A percentile compares a stretch with the other conserved stretches of the same genome.
These are phyloP conservation scores for Druceiella hillmani DNA, from an alignment of 2,888 invertebrate genomes.

Conservation along the genomic window DNA sequence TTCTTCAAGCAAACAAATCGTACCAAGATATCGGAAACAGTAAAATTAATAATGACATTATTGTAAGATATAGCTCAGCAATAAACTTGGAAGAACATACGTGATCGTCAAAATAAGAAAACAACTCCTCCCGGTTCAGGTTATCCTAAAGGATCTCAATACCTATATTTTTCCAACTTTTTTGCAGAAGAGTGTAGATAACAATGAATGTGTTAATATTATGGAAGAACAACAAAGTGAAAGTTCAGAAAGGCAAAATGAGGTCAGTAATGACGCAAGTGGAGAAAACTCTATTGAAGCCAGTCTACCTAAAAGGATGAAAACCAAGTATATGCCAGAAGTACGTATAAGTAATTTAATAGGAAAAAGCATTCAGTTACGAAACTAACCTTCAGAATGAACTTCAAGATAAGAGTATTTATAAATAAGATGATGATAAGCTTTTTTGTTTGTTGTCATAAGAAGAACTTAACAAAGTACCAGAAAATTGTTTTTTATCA, in stretches of 20 bases:
- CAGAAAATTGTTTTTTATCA: slow-evolving; percentile 25
- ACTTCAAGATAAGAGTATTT: slow-evolving; percentile 23
- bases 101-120: slow-evolving; percentile 24
- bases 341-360: slow-evolving; percentile 24
- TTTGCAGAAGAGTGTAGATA: slow-evolving; percentile 25
- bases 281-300: slow-evolving; percentile 22
- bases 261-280: slow-evolving; percentile 23
- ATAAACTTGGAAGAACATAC: slow-evolving; percentile 27
- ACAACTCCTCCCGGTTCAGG: slow-evolving; percentile 21
- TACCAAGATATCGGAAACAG: slow-evolving; percentile 26
- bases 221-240: slow-evolving; percentile 15
- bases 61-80: slow-evolving; percentile 23
- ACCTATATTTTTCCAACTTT: slow-evolving; percentile 28
- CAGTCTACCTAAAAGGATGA: slow-evolving; percentile 20
- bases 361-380: slow-evolving; percentile 20
- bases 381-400: slow-evolving; percentile 19
- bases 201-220: slow-evolving; percentile 19
- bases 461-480: slow-evolving; percentile 27
- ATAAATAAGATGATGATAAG: slow-evolving; percentile 27
- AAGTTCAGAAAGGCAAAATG: slow-evolving; percentile 20
- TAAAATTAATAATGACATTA: slow-evolving; percentile 14
- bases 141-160: slow-evolving; percentile 23
- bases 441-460: slow-evolving; percentile 28
- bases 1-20: slow-evolving; percentile 25
- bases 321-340: slow-evolving; percentile 25